phyloP scores from a whole-genome alignment of 2,888 invertebrate species.

The Luperina testacea region DNA sequence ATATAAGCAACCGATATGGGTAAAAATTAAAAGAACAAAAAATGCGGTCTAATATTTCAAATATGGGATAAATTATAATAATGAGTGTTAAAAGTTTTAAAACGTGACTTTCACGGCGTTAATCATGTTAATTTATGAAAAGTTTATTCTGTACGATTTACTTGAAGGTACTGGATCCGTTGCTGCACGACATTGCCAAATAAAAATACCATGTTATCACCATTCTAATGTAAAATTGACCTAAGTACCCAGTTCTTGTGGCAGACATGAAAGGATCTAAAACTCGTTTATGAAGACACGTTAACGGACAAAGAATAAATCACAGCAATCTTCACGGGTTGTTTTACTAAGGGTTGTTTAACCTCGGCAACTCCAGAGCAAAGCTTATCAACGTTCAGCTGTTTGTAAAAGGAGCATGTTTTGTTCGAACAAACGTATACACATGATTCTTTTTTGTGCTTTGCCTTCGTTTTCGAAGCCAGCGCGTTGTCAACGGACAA shows the following conservation, averaged over 20 bases:
- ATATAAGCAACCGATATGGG: slow-evolving; percentile 4
- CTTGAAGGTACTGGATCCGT: not conserved
- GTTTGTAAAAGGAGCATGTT: slow-evolving; percentile 81
- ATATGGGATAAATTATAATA: slow-evolving; percentile 7
- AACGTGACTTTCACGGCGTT: not conserved
- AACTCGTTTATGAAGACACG: slow-evolving; percentile 32
- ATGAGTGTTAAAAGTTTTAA: not conserved
- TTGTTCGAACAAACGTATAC: slow-evolving; percentile 65
- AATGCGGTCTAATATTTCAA: slow-evolving; percentile 24
- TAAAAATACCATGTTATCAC: not conserved
- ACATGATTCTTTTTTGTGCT: slow-evolving; percentile 78
- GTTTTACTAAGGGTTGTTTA: slow-evolving; percentile 55
- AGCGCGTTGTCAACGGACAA: slow-evolving; percentile 77
- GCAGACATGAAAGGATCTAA: slow-evolving; percentile 17
- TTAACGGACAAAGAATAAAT: slow-evolving; percentile 45
- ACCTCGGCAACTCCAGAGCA: slow-evolving; percentile 24
- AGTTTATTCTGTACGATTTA: not conserved
- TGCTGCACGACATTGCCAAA: not conserved
- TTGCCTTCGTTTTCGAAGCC: slow-evolving; percentile 64
- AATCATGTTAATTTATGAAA: slow-evolving; percentile 1
- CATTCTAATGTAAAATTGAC: slow-evolving; percentile 33
- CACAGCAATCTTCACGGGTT: slow-evolving; percentile 44
- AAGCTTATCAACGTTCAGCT: slow-evolving; percentile 81
- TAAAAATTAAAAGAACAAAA: slow-evolving; percentile 33
- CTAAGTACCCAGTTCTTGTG: slow-evolving; percentile 1